Percentiles rank a stretch among this genome's conserved stretches.
Evolutionary conservation across 2,888 invertebrate species (phyloP).

Genomic region (Troilus luridus): DNA sequence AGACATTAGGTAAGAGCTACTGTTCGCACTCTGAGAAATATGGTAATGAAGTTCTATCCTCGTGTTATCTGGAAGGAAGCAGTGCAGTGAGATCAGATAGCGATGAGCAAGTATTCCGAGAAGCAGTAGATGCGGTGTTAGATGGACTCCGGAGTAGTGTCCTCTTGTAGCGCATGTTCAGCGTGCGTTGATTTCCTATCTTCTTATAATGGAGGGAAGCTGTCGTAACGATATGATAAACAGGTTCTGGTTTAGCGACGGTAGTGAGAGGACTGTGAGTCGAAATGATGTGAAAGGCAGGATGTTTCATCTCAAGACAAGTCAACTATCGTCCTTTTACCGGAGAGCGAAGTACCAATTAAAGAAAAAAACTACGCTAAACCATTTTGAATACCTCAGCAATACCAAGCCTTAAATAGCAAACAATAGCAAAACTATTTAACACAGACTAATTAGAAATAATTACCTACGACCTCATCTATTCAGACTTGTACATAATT

Average conservation of each 20-base stretch:
- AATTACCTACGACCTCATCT: no score
- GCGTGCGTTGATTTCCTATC: not conserved
- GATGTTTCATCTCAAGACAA: not conserved
- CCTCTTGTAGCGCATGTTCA: not conserved
- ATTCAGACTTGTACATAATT: no score
- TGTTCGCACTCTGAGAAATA: not conserved
- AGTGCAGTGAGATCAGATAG: not conserved
- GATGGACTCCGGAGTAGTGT: not conserved
- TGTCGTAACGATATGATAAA: not conserved
- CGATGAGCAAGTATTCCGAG: slow-evolving; percentile 12
- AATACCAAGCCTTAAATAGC: no score
- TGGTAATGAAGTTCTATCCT: not conserved
- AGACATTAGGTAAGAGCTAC: not conserved
- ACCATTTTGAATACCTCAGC: no score
- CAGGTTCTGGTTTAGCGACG: not conserved
- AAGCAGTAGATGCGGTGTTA: not conserved
- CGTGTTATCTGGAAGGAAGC: not conserved
- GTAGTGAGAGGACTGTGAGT: not conserved
- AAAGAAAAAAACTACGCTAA: no score
- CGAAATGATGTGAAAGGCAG: not conserved
- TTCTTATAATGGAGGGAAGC: not conserved
- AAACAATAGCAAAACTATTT: no score
- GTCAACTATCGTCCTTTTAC: no score
- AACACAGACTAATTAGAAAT: no score
- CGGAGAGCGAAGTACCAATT: no score